Conservation (phyloP, 2,113 vertebrate species). For the Dolichotis patagonum region DNA sequence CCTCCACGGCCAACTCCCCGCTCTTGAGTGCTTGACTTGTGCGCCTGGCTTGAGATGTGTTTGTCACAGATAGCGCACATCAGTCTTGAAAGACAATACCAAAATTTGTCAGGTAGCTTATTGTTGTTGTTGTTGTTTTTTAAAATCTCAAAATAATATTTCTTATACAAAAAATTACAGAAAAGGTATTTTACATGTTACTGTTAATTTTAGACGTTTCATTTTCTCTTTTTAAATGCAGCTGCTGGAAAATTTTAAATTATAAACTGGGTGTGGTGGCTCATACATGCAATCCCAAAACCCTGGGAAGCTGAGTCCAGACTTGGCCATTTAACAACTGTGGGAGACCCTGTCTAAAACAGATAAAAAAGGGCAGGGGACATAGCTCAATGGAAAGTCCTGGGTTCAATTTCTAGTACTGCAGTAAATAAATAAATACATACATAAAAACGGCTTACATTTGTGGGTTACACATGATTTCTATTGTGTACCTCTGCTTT, state of each 20-base stretch:
- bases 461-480: background rate
- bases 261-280: background rate
- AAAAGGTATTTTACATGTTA: background rate
- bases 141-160: background rate
- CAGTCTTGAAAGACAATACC: background rate
- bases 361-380: background rate
- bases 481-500: background rate
- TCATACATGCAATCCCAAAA: background rate
- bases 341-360: background rate
- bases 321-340: background rate
- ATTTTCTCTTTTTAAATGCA: background rate
- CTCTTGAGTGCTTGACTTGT: background rate
- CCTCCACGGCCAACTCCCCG: background rate
- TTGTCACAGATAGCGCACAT: background rate
- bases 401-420: background rate
- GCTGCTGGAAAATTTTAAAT: background rate
- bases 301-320: background rate
- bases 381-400: background rate
- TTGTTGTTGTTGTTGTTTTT: background rate
- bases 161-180: background rate
- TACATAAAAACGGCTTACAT: background rate
- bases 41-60: background rate
- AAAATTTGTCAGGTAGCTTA: background rate
- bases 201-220: background rate
- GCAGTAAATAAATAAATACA: background rate